Percentiles rank a stretch among this genome's conserved stretches.
Conservation (phyloP, 2,888 invertebrate species). For the Papilio demoleus region DNA sequence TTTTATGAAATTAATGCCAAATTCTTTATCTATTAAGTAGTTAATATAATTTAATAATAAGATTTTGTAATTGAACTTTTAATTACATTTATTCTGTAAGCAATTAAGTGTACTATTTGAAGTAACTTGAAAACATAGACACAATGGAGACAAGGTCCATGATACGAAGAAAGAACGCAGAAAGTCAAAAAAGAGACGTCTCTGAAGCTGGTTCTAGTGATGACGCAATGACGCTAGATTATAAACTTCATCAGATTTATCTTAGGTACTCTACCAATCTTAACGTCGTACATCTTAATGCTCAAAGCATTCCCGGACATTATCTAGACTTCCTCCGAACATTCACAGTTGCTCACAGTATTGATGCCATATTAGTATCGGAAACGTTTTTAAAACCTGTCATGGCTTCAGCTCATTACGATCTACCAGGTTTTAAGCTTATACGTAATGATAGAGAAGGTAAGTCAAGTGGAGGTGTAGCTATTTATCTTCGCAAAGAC, state of each 20-base stretch:
- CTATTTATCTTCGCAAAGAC: conserved; percentile 40
- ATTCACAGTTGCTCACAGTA: conserved; percentile 28
- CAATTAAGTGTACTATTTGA: not conserved
- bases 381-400: conserved; percentile 34
- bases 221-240: conserved; percentile 26
- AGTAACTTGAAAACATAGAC: not conserved
- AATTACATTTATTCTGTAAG: not conserved
- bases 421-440: conserved; percentile 38
- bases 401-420: conserved; percentile 26
- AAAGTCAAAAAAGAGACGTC: not conserved
- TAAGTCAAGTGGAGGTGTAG: conserved; percentile 38
- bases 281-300: conserved; percentile 39
- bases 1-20: not conserved
- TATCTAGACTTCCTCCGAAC: conserved; percentile 32
- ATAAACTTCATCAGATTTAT: conserved; percentile 33
- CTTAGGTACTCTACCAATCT: conserved; percentile 12
- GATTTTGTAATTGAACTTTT: not conserved
- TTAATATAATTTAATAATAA: not conserved
- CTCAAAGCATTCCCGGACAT: conserved; percentile 39
- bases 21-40: too few species aligned
- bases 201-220: conserved; percentile 11
- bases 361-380: conserved; percentile 37
- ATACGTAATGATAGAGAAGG: conserved; percentile 40
- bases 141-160: conserved; percentile 29
- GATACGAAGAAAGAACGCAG: conserved; percentile 12